Evolutionary conservation across 2,797 vertebrate species (phyloP).

Genomic region (Chloroceryle inda): DNA sequence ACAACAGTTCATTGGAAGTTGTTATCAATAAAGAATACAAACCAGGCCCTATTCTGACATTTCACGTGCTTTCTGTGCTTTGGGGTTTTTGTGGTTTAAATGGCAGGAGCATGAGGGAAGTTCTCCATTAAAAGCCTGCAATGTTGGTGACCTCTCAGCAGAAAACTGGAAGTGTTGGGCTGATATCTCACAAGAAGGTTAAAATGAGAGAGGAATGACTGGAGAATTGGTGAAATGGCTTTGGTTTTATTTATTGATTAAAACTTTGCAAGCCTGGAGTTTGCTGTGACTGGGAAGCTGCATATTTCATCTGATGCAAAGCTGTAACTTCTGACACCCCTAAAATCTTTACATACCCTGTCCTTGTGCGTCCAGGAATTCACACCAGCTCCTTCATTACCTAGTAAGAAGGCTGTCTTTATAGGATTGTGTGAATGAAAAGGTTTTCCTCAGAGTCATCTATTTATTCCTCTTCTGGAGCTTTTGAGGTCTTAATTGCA

Average conservation of each 20-base stretch:
- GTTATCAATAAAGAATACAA: background rate
- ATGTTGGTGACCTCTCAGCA: background rate
- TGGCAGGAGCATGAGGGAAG: background rate
- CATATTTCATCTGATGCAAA: background rate
- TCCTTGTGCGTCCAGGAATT: background rate
- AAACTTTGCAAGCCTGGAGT: background rate
- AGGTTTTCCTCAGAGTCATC: background rate
- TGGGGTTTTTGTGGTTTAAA: background rate
- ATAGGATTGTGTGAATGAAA: background rate
- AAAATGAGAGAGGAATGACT: background rate
- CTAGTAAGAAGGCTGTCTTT: background rate
- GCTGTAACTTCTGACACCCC: background rate
- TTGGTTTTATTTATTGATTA: background rate
- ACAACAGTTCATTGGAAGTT: constrained; percentile 17
- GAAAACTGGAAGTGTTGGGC: background rate
- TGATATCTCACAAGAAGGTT: background rate
- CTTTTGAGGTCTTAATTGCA: background rate
- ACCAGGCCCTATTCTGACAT: background rate
- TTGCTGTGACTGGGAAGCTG: background rate
- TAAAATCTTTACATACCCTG: background rate
- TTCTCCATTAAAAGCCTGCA: background rate
- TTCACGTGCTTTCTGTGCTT: background rate
- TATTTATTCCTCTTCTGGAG: background rate
- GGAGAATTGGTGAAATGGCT: background rate
- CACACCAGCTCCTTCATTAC: background rate